Conservation (phyloP, 2,797 vertebrate species). For the Botia kubotai region DNA sequence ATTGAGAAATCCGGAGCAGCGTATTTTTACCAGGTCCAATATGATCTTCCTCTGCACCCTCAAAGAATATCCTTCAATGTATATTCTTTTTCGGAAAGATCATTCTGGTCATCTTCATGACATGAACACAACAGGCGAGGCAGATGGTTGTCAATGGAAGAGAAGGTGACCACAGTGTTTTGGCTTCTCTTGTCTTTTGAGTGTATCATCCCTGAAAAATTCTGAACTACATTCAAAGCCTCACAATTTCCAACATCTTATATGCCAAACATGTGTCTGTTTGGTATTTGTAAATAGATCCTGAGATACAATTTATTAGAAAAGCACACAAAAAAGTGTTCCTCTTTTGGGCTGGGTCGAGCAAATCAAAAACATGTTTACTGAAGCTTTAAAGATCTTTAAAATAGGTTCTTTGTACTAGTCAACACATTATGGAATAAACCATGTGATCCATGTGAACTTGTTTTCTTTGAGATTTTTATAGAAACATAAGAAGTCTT, state of each 20-base stretch:
- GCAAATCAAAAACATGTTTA: background rate
- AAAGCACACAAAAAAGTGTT: background rate
- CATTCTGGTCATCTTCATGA: constrained; percentile 7
- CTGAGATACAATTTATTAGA: background rate
- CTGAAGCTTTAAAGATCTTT: constrained; percentile 1
- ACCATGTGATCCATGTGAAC: background rate
- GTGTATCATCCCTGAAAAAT: constrained; percentile 12
- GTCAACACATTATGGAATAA: background rate
- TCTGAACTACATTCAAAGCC: background rate
- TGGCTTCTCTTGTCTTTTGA: background rate
- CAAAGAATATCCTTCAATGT: background rate
- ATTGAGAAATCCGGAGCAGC: background rate
- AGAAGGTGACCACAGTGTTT: constrained; percentile 32
- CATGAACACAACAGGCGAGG: background rate
- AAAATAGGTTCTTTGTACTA: background rate
- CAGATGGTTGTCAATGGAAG: constrained; percentile 12
- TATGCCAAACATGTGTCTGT: constrained; percentile 1
- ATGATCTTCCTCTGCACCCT: constrained; percentile 2
- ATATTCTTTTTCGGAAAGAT: background rate
- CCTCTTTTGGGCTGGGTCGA: background rate
- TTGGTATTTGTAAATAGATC: constrained; percentile 7
- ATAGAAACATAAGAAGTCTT: too few relatives aligned
- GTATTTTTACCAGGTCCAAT: background rate
- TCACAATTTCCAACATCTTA: constrained; percentile 10
- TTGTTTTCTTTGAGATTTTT: too few relatives aligned